A percentile compares a stretch with the other conserved stretches of the same genome.
Conservation (phyloP, 2,113 vertebrate genomes). For the Gobius niger region DNA sequence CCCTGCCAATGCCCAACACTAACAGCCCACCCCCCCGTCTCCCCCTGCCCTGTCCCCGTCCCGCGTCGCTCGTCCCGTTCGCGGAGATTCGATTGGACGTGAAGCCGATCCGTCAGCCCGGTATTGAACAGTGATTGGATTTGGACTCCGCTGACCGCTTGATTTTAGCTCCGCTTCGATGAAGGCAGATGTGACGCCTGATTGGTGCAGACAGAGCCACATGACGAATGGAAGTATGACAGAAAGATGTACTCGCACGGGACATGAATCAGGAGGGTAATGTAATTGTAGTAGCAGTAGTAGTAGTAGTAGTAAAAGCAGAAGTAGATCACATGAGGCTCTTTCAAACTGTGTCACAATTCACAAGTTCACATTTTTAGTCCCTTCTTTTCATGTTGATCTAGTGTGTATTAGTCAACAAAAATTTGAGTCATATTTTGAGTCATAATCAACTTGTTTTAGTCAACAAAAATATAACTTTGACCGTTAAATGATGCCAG, state of each 20-base stretch:
- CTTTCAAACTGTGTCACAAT: no score
- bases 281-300: background rate
- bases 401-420: no score
- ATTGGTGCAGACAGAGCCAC: slow-evolving; percentile 63
- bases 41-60: slow-evolving; percentile 1
- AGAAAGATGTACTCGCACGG: slow-evolving; percentile 25
- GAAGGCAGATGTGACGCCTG: slow-evolving; percentile 67
- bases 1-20: slow-evolving; percentile 53
- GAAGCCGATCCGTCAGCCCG: slow-evolving; percentile 69
- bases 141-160: slow-evolving; percentile 61
- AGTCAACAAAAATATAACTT: no score
- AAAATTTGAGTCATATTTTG: no score
- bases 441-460: no score
- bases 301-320: background rate
- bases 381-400: no score
- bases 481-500: no score
- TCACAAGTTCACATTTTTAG: no score
- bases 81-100: slow-evolving; percentile 73
- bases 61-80: slow-evolving; percentile 23
- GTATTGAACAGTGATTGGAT: slow-evolving; percentile 75
- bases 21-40: slow-evolving; percentile 32
- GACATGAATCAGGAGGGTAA: slow-evolving; percentile 22
- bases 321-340: background rate
- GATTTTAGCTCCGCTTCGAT: slow-evolving; percentile 71
- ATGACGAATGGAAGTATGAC: slow-evolving; percentile 57